Evolutionary conservation across 2,888 invertebrate genomes (phyloP), one percentile per base, ranked within the genome.

Genomic region (Schizotus pectinicornis): DNA sequence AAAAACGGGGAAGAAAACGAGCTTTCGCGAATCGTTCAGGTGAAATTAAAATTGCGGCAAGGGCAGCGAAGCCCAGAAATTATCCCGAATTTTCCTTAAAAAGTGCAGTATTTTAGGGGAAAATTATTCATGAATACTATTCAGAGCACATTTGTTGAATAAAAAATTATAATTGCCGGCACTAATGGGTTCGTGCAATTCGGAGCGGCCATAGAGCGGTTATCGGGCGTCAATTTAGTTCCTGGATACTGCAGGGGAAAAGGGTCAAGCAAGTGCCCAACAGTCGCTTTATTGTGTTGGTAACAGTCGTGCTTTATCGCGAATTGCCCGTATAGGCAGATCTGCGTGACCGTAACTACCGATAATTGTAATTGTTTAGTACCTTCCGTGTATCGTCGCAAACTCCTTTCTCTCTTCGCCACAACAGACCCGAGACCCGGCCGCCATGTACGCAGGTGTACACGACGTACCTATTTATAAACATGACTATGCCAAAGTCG

Each of bases 331-430:
- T 53, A 46, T 31, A 47, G 39, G 12, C 36, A 55, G 49, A 36
- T 52, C 52, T 52, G 57, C 52, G 57, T 57, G 57, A 57, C 56
- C 51, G 46, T 51, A 57, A 51, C 56, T 57, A 39, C 51, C 56
- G 56, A 57, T 57, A 57, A 57, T 51, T 57, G 51, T 52, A 47
- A 57, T 57, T 57, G 57, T 51, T 57, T 46, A 39, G 42, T 47
- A 36, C 52, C 57, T 57, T 57, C 52, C 52, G 52, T 57, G 48
- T 52, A 35, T 37, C 34, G 8, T 13, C 9, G 13, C 22, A 47
- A 9, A 12, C 36, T 14, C 36, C 46, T 42, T 50, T 32, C 33
- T 30, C 22, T 31, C 43, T 48, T 32, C 31, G 6, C n/a, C 9
- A 12, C 31, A 7, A 6, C 6, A 41, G 14, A 7, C n/a, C 11